These are phyloP conservation scores for Acipenser ruthenus DNA, from an alignment of 2,797 vertebrate species.

Conservation along the genomic window DNA sequence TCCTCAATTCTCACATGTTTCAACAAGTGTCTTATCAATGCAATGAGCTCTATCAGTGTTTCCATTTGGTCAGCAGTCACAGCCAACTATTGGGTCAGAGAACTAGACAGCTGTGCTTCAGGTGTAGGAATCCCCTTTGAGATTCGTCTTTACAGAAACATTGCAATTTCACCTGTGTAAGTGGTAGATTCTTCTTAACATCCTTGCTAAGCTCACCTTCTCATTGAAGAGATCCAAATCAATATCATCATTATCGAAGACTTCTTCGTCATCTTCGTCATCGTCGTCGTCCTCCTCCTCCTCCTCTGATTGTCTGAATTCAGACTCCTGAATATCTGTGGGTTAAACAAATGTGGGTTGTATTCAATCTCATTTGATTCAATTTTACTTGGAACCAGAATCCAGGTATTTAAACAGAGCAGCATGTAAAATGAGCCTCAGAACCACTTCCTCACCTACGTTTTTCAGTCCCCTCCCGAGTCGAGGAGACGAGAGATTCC, in stretches of 20 bases:
- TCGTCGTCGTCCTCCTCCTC: slow-evolving; percentile 38
- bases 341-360: slow-evolving; percentile 23
- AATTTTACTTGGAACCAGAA: neutral
- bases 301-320: slow-evolving; percentile 16
- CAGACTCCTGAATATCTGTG: neutral
- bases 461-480: slow-evolving; percentile 51
- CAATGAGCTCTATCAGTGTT: no score
- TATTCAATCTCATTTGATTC: slow-evolving; percentile 20
- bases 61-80: no score
- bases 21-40: no score
- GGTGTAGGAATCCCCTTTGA: no score
- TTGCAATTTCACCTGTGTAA: no score
- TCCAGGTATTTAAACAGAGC: neutral
- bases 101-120: no score
- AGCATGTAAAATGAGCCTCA: slow-evolving; percentile 20
- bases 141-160: no score
- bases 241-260: slow-evolving; percentile 15
- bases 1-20: no score
- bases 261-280: slow-evolving; percentile 39
- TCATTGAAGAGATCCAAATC: slow-evolving; percentile 24
- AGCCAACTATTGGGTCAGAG: no score
- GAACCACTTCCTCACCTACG: slow-evolving; percentile 37
- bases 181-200: neutral
- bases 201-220: slow-evolving; percentile 31
- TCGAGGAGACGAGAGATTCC: slow-evolving; percentile 65